Evolutionary conservation across 2,797 vertebrate genomes (phyloP), one percentile per base, ranked within the genome.

Genomic region (Ataeniobius toweri): DNA sequence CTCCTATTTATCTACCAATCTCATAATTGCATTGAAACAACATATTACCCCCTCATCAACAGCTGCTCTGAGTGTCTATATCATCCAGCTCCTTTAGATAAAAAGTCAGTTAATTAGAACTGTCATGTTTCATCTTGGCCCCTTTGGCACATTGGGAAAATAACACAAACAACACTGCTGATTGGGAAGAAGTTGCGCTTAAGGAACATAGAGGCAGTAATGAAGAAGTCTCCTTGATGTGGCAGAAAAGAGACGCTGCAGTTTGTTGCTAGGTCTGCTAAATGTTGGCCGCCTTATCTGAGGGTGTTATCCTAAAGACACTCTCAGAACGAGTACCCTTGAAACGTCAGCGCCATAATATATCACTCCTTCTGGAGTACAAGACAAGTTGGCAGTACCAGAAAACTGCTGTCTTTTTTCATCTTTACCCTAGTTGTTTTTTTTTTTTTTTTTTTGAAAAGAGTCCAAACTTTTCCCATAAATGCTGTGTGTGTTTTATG

Each of bases 311-410:
- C 82, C 87, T 86, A 88, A 94, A 92, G 89, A 46, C 90, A 86
- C 86, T 87, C 80, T 91, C 85, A 82, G 86, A 92, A 87, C 76
- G 81, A 84, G 87, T 92, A 92, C 86, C 90, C 90, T 94, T 93
- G 92, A 94, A 94, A 93, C 81, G 84, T 91, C 93, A 91, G 91
- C 83, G 44, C 84, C 90, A 77, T 91, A 86, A 92, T 91, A 90
- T 89, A 92, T 93, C 91, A 89, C 89, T 92, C 89, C 91, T 92
- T 89, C 89, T 91, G 87, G 91, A 93, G 91, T 91, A 93, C 91
- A 92, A 91, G 91, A 90, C 80, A 53, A 91, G 88, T 84, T 92
- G 93, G 92, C 90, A 90, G 72, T 22, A 65, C 78, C 2, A 73
- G 79, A 84, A 80, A 72, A 56, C 72, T 1, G 36, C 72, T 88